Evolutionary conservation across 2,888 invertebrate genomes (phyloP).

Genomic region (Drosophila vallismaia): DNA sequence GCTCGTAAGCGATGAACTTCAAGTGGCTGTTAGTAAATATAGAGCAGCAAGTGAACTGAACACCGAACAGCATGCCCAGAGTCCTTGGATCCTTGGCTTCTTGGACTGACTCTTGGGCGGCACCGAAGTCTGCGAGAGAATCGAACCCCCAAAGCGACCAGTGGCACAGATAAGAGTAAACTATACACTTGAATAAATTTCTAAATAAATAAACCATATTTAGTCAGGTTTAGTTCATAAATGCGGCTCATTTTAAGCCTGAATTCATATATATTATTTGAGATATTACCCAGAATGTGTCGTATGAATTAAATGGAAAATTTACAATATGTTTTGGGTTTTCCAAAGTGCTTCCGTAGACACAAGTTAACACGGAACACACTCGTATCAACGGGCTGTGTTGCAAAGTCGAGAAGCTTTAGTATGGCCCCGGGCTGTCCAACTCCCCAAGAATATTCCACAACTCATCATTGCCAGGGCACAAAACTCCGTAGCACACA

Average conservation of each 20-base stretch:
- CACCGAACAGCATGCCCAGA: constrained; percentile 29
- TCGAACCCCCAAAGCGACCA: constrained; percentile 10
- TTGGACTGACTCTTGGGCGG: constrained; percentile 22
- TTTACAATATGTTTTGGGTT: too few species aligned
- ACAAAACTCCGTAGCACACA: constrained; percentile 31
- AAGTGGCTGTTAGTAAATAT: constrained; percentile 59
- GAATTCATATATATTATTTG: too few species aligned
- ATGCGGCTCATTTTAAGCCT: too few species aligned
- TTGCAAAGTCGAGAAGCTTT: constrained; percentile 39
- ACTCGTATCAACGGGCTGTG: constrained; percentile 29
- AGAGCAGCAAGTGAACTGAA: constrained; percentile 46
- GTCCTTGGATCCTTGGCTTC: constrained; percentile 14
- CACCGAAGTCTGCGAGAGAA: constrained; percentile 20
- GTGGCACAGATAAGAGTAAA: constrained; percentile 25
- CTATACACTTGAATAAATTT: constrained; percentile 7
- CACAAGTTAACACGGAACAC: constrained; percentile 4
- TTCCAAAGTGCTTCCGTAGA: constrained; percentile 14
- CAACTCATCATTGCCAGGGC: constrained; percentile 35
- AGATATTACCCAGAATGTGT: too few species aligned
- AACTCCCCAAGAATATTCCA: constrained; percentile 35
- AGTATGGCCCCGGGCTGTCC: background rate
- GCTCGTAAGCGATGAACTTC: constrained; percentile 54
- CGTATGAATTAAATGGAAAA: too few species aligned
- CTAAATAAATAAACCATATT: too few species aligned
- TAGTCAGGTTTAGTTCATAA: too few species aligned